These are phyloP conservation scores for Metaphire vulgaris DNA, from an alignment of 1,140 invertebrate genomes.

Conservation along the genomic window DNA sequence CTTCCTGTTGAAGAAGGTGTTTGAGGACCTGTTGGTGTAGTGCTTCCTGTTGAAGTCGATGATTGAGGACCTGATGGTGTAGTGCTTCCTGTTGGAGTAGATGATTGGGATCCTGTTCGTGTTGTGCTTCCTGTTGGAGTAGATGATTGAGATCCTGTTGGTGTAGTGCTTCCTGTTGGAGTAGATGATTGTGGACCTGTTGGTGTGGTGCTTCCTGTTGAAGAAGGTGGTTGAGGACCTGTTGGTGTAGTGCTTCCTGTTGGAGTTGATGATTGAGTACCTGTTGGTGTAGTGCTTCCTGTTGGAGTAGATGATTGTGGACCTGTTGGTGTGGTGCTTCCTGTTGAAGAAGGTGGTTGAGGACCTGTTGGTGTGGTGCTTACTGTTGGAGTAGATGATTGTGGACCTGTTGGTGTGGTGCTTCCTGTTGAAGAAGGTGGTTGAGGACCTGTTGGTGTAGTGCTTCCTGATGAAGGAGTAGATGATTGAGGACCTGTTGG, in stretches of 20 bases:
- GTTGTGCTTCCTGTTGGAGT: not conserved
- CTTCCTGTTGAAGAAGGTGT: no score
- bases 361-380: not conserved
- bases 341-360: no score
- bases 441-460: not conserved
- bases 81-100: not conserved
- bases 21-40: not conserved
- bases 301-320: no score
- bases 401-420: not conserved
- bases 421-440: no score
- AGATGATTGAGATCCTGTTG: not conserved
- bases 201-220: not conserved
- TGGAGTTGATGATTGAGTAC: not conserved
- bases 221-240: no score
- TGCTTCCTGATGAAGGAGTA: not conserved
- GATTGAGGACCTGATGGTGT: not conserved
- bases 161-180: not conserved
- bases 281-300: not conserved
- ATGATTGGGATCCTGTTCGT: not conserved
- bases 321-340: not conserved
- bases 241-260: not conserved
- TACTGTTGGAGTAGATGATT: not conserved
- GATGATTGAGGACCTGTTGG: not conserved
- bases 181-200: not conserved
- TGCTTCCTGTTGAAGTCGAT: not conserved